Percentiles rank a stretch among this genome's conserved stretches.
Evolutionary conservation across 2,888 invertebrate species (phyloP).

Genomic region (Alentia gelatinosa): DNA sequence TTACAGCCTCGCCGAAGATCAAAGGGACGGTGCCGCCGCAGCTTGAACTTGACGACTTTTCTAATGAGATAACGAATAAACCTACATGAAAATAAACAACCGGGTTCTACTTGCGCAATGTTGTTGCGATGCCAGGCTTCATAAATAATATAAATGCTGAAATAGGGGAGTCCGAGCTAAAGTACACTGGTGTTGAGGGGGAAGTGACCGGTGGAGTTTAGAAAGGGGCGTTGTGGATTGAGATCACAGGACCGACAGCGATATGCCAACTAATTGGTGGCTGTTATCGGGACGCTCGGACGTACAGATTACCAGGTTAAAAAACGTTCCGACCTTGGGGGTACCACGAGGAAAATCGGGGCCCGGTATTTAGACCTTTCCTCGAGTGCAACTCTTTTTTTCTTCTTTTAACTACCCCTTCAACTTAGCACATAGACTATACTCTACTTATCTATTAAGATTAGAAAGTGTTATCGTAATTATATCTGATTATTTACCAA

Average conservation of each 20-base stretch:
- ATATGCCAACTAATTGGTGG: constrained; percentile 42
- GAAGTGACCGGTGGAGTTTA: too few species aligned
- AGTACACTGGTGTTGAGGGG: too few species aligned
- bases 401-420: too few species aligned
- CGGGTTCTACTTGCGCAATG: constrained; percentile 9
- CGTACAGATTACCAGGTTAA: constrained; percentile 5
- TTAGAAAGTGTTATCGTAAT: too few species aligned
- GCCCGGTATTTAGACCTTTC: too few species aligned
- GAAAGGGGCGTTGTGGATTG: background rate
- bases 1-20: constrained; percentile 15
- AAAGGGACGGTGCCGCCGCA: constrained; percentile 26
- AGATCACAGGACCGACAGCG: constrained; percentile 2
- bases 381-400: too few species aligned
- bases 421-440: too few species aligned
- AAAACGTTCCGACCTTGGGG: background rate
- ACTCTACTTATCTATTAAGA: too few species aligned
- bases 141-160: background rate
- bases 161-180: background rate
- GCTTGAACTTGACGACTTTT: constrained; percentile 41
- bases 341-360: background rate
- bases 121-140: background rate
- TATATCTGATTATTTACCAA: too few species aligned
- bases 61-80: constrained; percentile 49
- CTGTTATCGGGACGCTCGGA: background rate
- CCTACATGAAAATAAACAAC: constrained; percentile 44